Base-by-base conservation (phyloP, 2,888 invertebrate genomes). In the Caradrina kadenii region DNA sequence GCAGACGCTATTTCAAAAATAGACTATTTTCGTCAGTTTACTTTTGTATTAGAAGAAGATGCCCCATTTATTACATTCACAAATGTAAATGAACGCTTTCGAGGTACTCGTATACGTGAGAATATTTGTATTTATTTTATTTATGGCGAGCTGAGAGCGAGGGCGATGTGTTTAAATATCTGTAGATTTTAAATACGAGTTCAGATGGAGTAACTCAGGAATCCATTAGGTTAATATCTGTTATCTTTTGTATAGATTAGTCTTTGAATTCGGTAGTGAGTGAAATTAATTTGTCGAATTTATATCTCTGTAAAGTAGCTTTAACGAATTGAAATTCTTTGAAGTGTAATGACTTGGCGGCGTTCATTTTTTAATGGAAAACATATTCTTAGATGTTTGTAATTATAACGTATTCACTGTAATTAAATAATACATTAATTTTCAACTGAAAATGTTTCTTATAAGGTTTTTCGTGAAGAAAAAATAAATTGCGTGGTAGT, bases 41-140 rank as follows among this genome's bases (percentile, higher is more conserved):
- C 91, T 92, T 93, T 93, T 90, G 93, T 93, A 91, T 93, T 91
- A 90, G 90, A 89, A 84, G 87, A 88, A 91, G 92, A 94, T 95
- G 92, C 93, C 92, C 93, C 94, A 93, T 95, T 95, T 95, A 94
- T 94, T 93, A 94, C 94, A 93, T 94, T 94, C 92, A 93, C 93
- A 91, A 93, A 94, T 94, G 93, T 95, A 94, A 95, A 95, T 94
- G 93, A 93, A 95, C 92, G 94, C 90, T 91, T 93, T 92, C 92
- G 92, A 91, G 90, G 93, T 94, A 93, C 93, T 92, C 92, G 93
- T 89, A 94, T 95, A 95, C 95, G 95, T 96, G 95, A 96, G 95
- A 95, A 95, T 95, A 96, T 96, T 94, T 95, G 93, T 95, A 94
- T 95, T 95, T 95, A 94, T 95, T 95, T 95, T 94, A 95, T 96